Percentiles rank a stretch among this genome's conserved stretches.
Conservation (phyloP, 1,140 invertebrate species). For the Eurosta solidaginis region DNA sequence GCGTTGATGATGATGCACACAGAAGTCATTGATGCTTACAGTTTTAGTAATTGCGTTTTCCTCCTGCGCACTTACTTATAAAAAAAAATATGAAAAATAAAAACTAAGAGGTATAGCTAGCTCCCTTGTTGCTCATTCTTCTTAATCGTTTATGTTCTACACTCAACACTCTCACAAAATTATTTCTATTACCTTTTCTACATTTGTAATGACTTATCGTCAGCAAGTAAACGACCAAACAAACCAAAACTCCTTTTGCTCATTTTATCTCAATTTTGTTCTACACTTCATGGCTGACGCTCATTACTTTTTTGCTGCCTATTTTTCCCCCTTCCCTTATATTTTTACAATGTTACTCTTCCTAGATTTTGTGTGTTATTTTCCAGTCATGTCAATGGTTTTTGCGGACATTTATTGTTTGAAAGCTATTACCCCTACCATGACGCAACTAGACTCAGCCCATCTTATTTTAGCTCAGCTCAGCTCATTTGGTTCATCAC, state of each 20-base stretch:
- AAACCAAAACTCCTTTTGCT: background rate
- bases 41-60: conserved; percentile 43
- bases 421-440: conserved; percentile 59
- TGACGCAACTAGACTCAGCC: background rate
- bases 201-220: conserved; percentile 39
- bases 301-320: background rate
- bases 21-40: conserved; percentile 44
- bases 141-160: background rate
- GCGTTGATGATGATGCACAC: background rate
- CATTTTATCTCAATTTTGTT: conserved; percentile 4
- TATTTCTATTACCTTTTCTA: conserved; percentile 27
- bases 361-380: conserved; percentile 18
- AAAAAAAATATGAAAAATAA: too few relatives aligned
- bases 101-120: background rate
- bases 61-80: background rate
- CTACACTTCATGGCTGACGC: background rate
- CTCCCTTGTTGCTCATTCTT: background rate
- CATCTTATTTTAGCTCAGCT: background rate
- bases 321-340: background rate
- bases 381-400: conserved; percentile 55
- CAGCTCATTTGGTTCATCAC: conserved; percentile 23
- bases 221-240: background rate
- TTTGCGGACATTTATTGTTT: conserved; percentile 61
- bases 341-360: background rate
- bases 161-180: background rate